These are phyloP conservation scores for Globodera rostochiensis DNA, from an alignment of 1,140 invertebrate species.

Conservation along the genomic window DNA sequence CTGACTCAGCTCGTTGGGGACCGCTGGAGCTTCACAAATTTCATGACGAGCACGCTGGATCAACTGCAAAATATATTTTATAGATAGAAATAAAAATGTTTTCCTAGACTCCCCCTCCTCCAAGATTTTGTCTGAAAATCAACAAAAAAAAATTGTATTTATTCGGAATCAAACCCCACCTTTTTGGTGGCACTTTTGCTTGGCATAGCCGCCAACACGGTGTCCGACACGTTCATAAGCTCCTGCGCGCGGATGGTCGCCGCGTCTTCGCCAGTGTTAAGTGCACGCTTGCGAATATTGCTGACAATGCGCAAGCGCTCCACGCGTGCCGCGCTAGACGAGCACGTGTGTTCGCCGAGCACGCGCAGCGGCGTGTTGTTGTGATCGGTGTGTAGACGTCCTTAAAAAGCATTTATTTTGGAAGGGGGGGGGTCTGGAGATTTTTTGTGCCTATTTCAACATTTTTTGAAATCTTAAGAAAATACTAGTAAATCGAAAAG, in stretches of 20 bases:
- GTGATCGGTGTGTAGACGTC: neutral
- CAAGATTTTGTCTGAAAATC: neutral
- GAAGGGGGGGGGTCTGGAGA: too few relatives aligned
- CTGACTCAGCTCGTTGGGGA: neutral
- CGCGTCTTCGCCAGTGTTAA: constrained; percentile 9
- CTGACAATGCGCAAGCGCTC: constrained; percentile 5
- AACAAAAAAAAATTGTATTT: too few relatives aligned
- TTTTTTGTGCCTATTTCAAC: neutral
- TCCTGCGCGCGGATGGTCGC: constrained; percentile 4
- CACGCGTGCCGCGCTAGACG: constrained; percentile 12
- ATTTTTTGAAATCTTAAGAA: too few relatives aligned
- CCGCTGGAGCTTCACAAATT: neutral
- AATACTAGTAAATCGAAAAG: too few relatives aligned
- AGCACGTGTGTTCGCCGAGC: constrained; percentile 14
- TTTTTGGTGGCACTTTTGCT: constrained; percentile 5
- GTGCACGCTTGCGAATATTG: constrained; percentile 8
- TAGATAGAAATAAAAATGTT: too few relatives aligned
- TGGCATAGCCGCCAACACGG: neutral
- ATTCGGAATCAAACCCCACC: neutral
- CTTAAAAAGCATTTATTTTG: constrained; percentile 2
- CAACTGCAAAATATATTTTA: neutral
- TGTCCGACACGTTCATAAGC: constrained; percentile 1
- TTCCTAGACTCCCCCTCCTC: too few relatives aligned
- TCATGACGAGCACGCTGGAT: constrained; percentile 18
- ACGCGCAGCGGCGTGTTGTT: neutral